A percentile compares a stretch with the other conserved stretches of the same genome.
Evolutionary conservation across 2,888 invertebrate genomes (phyloP).

Genomic region (Phalangium opilio): DNA sequence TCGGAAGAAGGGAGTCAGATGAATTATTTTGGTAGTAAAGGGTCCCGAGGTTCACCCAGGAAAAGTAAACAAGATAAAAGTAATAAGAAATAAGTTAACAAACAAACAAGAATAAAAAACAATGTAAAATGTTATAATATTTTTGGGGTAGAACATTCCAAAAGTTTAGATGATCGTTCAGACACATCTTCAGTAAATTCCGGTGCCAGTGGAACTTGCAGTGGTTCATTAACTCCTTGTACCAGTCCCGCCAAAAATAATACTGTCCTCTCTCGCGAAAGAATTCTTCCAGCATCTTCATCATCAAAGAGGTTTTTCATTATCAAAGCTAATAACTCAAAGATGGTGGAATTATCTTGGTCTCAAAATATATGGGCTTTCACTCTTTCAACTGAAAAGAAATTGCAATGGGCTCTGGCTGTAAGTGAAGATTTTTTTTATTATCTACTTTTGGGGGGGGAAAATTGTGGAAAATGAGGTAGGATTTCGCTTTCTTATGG

Average conservation of each 20-base stretch:
- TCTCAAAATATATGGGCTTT: slow-evolving; percentile 43
- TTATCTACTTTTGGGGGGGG: too few species aligned
- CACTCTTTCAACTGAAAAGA: slow-evolving; percentile 44
- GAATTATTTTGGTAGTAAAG: too few species aligned
- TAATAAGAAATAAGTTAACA: too few species aligned
- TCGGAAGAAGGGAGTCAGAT: too few species aligned
- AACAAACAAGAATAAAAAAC: too few species aligned
- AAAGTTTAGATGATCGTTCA: slow-evolving; percentile 16
- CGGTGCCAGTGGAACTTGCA: slow-evolving; percentile 15
- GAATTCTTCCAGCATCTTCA: neutral
- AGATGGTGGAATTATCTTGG: slow-evolving; percentile 42
- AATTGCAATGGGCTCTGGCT: slow-evolving; percentile 42
- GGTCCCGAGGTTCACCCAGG: too few species aligned
- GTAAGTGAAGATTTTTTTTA: too few species aligned
- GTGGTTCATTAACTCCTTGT: slow-evolving; percentile 15
- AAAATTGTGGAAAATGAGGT: too few species aligned
- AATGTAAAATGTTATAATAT: too few species aligned
- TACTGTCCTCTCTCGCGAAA: slow-evolving; percentile 2
- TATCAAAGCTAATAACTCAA: slow-evolving; percentile 43
- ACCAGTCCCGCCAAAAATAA: slow-evolving; percentile 10
- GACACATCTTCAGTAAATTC: slow-evolving; percentile 17
- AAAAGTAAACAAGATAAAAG: too few species aligned
- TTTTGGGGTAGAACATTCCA: slow-evolving; percentile 5
- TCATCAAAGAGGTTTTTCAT: slow-evolving; percentile 38
- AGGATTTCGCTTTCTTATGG: too few species aligned